These are phyloP conservation scores for Halcyon badia DNA, from an alignment of 2,797 vertebrate genomes.

Conservation along the genomic window DNA sequence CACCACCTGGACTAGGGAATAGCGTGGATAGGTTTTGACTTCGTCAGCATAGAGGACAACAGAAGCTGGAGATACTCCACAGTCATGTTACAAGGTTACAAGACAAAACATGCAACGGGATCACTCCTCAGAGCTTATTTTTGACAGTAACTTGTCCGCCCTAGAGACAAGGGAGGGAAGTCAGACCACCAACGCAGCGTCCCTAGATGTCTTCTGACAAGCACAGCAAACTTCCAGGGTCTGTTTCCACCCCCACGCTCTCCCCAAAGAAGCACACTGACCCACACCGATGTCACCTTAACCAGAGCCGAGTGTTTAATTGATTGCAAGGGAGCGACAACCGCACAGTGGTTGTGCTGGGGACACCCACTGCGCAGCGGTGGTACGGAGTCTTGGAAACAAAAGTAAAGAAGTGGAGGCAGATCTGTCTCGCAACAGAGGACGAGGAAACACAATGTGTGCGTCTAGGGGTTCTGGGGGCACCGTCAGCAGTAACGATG, in stretches of 20 bases:
- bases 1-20: not conserved
- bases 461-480: not conserved
- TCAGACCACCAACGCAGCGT: not conserved
- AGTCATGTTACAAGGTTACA: not conserved
- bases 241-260: not conserved
- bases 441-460: not conserved
- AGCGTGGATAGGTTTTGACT: not conserved
- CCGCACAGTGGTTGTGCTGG: not conserved
- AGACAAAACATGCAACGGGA: not conserved
- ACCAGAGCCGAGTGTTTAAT: conserved; percentile 60
- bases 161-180: not conserved
- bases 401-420: not conserved
- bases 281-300: conserved; percentile 25
- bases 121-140: not conserved
- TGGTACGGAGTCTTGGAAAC: not conserved
- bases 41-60: not conserved
- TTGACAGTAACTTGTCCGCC: not conserved
- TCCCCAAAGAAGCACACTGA: not conserved
- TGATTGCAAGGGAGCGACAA: conserved; percentile 14
- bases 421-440: not conserved
- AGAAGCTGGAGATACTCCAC: not conserved
- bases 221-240: not conserved
- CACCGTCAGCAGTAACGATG: not conserved
- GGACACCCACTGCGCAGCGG: not conserved
- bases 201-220: not conserved